These are phyloP conservation scores for Amphipoea oculea DNA, from an alignment of 2,888 invertebrate species.

Conservation along the genomic window DNA sequence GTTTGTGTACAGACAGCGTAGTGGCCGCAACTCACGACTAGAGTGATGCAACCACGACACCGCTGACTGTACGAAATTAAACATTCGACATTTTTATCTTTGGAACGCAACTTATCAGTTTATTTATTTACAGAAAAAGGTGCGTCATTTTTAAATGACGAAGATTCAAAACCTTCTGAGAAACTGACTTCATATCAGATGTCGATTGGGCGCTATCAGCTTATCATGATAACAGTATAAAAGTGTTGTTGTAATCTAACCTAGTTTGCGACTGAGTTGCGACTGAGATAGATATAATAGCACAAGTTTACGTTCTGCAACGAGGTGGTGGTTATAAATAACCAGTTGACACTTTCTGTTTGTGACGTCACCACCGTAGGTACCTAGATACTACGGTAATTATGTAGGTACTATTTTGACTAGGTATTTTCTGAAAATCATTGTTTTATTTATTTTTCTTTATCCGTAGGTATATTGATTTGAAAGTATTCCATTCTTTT, in stretches of 20 bases:
- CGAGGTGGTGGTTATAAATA: slow-evolving; percentile 77
- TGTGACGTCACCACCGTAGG: slow-evolving; percentile 41
- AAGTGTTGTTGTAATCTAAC: slow-evolving; percentile 79
- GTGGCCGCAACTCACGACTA: slow-evolving; percentile 68
- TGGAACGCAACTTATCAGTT: slow-evolving; percentile 69
- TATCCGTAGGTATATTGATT: background rate
- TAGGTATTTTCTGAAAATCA: background rate
- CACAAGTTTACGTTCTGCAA: slow-evolving; percentile 71
- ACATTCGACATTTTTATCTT: slow-evolving; percentile 81
- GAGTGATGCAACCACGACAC: slow-evolving; percentile 81
- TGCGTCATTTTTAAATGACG: slow-evolving; percentile 64
- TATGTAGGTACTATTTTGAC: background rate
- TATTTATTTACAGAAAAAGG: slow-evolving; percentile 69
- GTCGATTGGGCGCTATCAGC: slow-evolving; percentile 77
- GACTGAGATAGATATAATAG: slow-evolving; percentile 60
- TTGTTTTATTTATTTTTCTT: background rate
- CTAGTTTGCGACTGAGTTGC: slow-evolving; percentile 79
- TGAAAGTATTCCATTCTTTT: background rate
- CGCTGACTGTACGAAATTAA: slow-evolving; percentile 82
- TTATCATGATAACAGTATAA: slow-evolving; percentile 81
- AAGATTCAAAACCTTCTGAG: slow-evolving; percentile 67
- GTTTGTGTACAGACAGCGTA: slow-evolving; percentile 78
- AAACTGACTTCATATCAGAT: slow-evolving; percentile 72
- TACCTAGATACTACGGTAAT: background rate
- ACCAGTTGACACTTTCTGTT: slow-evolving; percentile 80